Evolutionary conservation across 2,113 vertebrate species (phyloP).

Genomic region (Myiozetetes cayanensis): DNA sequence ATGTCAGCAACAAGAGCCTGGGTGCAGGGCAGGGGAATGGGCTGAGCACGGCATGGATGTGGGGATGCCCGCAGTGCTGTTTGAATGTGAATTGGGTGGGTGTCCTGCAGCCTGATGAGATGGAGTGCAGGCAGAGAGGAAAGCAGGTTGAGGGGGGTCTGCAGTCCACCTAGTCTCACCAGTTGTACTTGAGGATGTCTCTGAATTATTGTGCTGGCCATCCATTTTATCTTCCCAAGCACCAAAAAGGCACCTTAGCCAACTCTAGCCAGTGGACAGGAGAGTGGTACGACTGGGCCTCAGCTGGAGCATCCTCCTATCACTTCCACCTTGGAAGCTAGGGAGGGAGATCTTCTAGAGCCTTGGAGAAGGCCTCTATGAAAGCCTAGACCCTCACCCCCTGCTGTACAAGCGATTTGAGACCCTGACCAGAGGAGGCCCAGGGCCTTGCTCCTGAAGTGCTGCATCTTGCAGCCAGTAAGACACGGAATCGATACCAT

Average conservation of each 20-base stretch:
- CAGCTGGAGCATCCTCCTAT: background rate
- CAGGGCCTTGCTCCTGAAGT: background rate
- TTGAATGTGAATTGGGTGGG: background rate
- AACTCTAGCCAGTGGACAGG: background rate
- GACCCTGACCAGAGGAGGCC: background rate
- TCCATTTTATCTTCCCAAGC: background rate
- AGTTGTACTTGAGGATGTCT: background rate
- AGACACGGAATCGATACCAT: background rate
- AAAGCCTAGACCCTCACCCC: background rate
- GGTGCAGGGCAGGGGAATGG: background rate
- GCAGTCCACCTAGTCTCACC: background rate
- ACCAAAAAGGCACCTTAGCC: background rate
- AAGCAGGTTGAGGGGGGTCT: background rate
- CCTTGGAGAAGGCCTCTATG: background rate
- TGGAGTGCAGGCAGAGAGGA: background rate
- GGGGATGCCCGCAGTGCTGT: fast-evolving
- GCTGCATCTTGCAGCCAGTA: background rate
- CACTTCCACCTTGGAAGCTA: background rate
- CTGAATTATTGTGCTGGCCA: background rate
- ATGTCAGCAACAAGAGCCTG: background rate
- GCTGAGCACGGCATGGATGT: background rate
- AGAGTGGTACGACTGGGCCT: background rate
- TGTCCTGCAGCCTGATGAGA: background rate
- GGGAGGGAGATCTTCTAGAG: background rate
- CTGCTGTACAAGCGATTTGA: background rate